Base-by-base conservation (phyloP, 2,888 invertebrate species). In the Nyleta sp. region DNA sequence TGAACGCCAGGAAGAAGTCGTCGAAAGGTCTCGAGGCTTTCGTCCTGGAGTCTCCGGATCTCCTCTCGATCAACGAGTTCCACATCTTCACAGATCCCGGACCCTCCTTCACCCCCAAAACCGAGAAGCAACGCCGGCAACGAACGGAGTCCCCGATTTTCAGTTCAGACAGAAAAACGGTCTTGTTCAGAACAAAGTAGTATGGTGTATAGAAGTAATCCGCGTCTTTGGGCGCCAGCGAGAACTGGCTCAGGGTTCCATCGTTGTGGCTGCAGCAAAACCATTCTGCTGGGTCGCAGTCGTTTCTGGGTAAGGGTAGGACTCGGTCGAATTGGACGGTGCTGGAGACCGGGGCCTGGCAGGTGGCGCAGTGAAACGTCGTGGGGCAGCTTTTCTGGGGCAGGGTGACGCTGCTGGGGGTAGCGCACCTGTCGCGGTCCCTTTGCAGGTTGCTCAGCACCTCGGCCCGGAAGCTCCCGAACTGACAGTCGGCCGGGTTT, bases 241-340 rank as follows among this genome's bases (percentile, higher is more conserved):
- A 55, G 2, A 62, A 65, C 1, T 60, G 40, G 10, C 40, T 33
- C 2, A 46, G 6, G 1, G 28, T 17, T 5, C 13, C 13, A 5
- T 38, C 35, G 31, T 46, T 81, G 48, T 89, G 87, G 10, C 81
- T 86, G 57, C 89, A 89, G 57, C 90, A 91, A 72, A 89, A 91
- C 89, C 90, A 91, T 67, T 90, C 89, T n/a, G 81, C 80, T 10
- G 86, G 85, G 74, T 90, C 89, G 48, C 85, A 90, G 22, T 88
- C 86, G 22, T 62, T 72, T 62, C 86, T 84, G 2, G 90, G 90
- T 22, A 89, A 50, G 22, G 90, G 89, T 33, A 90, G 72, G 22
- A 90, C 76, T 78, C 88, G 85, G 57, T 82, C 72, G 42, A 89
- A 85, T 48, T 65, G 72, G 20, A 87, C 44, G 2, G 60, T 53